Conservation (phyloP, 2,113 vertebrate genomes). For the Urocitellus parryii region DNA sequence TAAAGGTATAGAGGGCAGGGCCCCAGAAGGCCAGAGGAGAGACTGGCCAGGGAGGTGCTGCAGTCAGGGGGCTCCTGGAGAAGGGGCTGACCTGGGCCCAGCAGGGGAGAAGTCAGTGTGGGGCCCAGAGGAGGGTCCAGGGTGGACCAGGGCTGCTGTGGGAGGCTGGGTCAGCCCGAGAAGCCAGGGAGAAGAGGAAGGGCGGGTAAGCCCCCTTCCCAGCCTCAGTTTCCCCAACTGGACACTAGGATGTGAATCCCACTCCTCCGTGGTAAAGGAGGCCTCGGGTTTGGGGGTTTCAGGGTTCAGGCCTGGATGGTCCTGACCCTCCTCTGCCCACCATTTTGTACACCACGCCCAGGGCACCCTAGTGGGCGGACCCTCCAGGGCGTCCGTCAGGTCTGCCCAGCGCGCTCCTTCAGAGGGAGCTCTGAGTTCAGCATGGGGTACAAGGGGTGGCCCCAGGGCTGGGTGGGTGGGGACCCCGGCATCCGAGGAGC, state of each 20-base stretch:
- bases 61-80: neutral
- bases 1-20: neutral
- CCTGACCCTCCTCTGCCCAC: rapidly evolving
- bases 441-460: neutral
- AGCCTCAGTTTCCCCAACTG: neutral
- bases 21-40: neutral
- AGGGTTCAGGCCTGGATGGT: neutral
- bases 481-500: neutral
- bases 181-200: neutral
- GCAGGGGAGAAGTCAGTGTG: neutral
- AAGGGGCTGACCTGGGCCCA: neutral
- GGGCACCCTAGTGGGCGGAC: rapidly evolving
- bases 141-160: neutral
- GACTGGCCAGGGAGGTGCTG: neutral
- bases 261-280: neutral
- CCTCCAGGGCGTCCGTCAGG: rapidly evolving
- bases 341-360: neutral
- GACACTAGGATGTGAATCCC: neutral
- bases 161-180: neutral
- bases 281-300: neutral
- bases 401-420: neutral
- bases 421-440: neutral
- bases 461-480: too few species aligned
- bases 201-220: neutral
- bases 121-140: neutral